Conservation (phyloP, 2,888 invertebrate genomes). For the Polymixis flavicincta region DNA sequence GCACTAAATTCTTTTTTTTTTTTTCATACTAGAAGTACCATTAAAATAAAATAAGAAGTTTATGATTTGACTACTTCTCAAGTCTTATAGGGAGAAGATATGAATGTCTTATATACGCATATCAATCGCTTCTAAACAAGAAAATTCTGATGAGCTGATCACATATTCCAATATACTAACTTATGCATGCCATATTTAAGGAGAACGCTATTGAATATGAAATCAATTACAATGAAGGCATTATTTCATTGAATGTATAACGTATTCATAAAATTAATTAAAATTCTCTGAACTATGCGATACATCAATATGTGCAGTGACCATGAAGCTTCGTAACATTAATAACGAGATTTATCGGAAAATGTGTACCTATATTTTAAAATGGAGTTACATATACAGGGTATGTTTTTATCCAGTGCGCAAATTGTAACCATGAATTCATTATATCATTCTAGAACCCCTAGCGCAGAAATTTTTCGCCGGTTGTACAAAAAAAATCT, state of each 20-base stretch:
- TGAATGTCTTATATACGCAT: not conserved
- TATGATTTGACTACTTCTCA: not conserved
- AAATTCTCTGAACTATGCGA: constrained; percentile 28
- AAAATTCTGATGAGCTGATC: constrained; percentile 5
- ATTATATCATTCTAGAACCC: too few species aligned
- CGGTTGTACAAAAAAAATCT: too few species aligned
- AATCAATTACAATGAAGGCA: constrained; percentile 27
- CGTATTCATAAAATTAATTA: constrained; percentile 40
- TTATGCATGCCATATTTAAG: constrained; percentile 48
- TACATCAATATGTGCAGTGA: constrained; percentile 27
- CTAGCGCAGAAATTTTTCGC: too few species aligned
- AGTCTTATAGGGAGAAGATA: not conserved
- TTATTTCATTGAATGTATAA: constrained; percentile 19
- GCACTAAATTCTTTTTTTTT: too few species aligned
- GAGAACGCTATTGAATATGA: constrained; percentile 28
- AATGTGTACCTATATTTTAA: not conserved
- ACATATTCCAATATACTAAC: constrained; percentile 13
- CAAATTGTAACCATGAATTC: too few species aligned
- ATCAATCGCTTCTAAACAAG: not conserved
- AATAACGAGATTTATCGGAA: not conserved
- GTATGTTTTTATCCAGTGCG: too few species aligned
- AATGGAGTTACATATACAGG: not conserved
- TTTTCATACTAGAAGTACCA: not conserved
- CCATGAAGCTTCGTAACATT: constrained; percentile 7
- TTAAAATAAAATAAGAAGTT: not conserved